phyloP scores from a whole-genome alignment of 2,113 vertebrate species.

The Lepisosteus oculatus region DNA sequence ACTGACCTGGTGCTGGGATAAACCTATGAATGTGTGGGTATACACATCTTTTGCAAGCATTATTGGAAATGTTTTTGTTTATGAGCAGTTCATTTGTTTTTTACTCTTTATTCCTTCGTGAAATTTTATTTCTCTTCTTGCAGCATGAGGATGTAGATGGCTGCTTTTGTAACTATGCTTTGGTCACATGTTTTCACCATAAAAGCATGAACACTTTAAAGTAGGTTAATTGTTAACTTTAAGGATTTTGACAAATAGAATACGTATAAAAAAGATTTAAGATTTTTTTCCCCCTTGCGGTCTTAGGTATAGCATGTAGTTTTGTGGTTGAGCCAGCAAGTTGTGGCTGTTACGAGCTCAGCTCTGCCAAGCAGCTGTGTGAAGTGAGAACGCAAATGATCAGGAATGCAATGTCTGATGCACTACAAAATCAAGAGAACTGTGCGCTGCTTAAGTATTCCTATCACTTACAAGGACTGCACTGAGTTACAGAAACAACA shows the following conservation, averaged over 20 bases:
- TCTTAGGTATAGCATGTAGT: too few species aligned
- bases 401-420: neutral
- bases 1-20: neutral
- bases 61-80: neutral
- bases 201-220: neutral
- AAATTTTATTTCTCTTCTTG: neutral
- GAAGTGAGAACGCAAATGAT: conserved; percentile 2
- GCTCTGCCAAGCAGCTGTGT: conserved; percentile 19
- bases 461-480: neutral
- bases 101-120: neutral
- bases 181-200: neutral
- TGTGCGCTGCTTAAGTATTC: neutral
- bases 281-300: too few species aligned
- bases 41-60: neutral
- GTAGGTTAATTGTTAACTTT: neutral
- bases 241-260: neutral
- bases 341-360: conserved; percentile 12
- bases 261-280: too few species aligned
- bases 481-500: too few species aligned
- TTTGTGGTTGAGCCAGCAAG: conserved; percentile 1
- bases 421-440: too few species aligned
- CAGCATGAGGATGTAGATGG: neutral
- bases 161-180: neutral
- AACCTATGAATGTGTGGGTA: neutral
- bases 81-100: neutral